Evolutionary conservation across 2,113 vertebrate species (phyloP).

Genomic region (Tachysurus vachellii): DNA sequence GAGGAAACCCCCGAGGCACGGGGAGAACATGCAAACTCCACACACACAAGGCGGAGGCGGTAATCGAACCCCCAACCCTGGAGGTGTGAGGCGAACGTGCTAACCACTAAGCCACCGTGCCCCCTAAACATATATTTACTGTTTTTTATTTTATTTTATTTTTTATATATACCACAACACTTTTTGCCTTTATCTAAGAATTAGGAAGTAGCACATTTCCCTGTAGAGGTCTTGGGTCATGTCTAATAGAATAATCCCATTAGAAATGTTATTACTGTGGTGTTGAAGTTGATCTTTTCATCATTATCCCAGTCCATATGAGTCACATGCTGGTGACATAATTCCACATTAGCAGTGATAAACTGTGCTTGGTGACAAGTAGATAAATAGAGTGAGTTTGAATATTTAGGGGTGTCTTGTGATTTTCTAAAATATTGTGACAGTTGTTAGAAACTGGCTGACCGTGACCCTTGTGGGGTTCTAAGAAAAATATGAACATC

Average conservation of each 20-base stretch:
- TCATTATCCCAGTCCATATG: slow-evolving; percentile 45
- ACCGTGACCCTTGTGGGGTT: slow-evolving; percentile 26
- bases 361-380: slow-evolving; percentile 43
- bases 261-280: slow-evolving; percentile 58
- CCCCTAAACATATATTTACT: neutral
- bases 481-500: slow-evolving; percentile 44
- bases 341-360: slow-evolving; percentile 28
- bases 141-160: too few relatives aligned
- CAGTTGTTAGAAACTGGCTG: slow-evolving; percentile 58
- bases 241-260: slow-evolving; percentile 60
- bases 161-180: neutral
- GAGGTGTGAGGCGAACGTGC: too few relatives aligned
- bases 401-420: slow-evolving; percentile 38
- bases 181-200: slow-evolving; percentile 45
- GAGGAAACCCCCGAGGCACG: too few relatives aligned
- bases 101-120: too few relatives aligned
- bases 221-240: slow-evolving; percentile 58
- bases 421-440: slow-evolving; percentile 69
- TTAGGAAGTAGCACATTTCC: slow-evolving; percentile 57
- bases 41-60: too few relatives aligned
- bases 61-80: too few relatives aligned
- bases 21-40: too few relatives aligned
- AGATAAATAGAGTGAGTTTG: slow-evolving; percentile 60
- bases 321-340: slow-evolving; percentile 63
- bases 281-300: slow-evolving; percentile 67